Conservation (phyloP, 1,140 invertebrate species). For the Periplaneta americana region DNA sequence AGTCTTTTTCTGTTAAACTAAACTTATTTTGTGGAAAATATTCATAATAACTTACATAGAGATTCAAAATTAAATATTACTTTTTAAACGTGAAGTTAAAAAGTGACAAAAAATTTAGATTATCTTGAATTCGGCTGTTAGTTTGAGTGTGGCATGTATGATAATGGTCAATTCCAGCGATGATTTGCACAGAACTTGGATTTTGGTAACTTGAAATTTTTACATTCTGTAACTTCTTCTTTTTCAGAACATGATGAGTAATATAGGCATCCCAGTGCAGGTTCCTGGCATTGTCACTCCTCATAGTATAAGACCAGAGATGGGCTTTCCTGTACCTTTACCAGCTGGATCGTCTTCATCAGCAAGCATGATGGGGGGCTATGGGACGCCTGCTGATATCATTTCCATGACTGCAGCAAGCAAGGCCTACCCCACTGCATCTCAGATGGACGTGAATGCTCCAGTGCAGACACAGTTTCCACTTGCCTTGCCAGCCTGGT, state of each 20-base stretch:
- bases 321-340: neutral
- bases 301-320: neutral
- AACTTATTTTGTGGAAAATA: too few relatives aligned
- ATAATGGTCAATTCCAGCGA: too few relatives aligned
- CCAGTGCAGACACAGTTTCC: neutral
- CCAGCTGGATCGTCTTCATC: neutral
- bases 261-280: neutral
- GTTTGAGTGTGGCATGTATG: too few relatives aligned
- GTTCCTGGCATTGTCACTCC: neutral
- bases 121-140: too few relatives aligned
- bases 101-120: too few relatives aligned
- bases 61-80: too few relatives aligned
- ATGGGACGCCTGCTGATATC: neutral
- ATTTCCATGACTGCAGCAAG: neutral
- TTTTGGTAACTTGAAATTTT: too few relatives aligned
- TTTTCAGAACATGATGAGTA: neutral
- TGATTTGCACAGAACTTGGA: too few relatives aligned
- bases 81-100: too few relatives aligned
- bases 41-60: too few relatives aligned
- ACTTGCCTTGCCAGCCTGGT: conserved; percentile 29
- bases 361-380: neutral
- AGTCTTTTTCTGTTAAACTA: too few relatives aligned
- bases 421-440: neutral
- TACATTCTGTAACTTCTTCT: too few relatives aligned
- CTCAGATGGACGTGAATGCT: neutral